These are phyloP conservation scores for Pristiophorus japonicus DNA, from an alignment of 2,113 vertebrate species.

Conservation along the genomic window DNA sequence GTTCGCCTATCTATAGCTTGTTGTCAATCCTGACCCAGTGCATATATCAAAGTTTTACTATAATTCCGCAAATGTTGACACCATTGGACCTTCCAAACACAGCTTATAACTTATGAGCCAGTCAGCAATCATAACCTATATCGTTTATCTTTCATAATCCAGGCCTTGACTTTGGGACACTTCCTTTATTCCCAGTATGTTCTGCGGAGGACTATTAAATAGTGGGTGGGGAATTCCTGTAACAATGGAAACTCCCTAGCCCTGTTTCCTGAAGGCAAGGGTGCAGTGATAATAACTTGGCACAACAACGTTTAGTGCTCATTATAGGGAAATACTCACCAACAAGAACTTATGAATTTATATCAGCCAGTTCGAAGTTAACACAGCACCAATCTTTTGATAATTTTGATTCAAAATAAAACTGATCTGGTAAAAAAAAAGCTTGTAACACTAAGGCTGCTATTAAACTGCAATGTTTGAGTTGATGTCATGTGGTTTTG, in stretches of 20 bases:
- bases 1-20: not conserved
- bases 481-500: not conserved
- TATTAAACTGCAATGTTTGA: not conserved
- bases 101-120: not conserved
- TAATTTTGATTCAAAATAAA: not conserved
- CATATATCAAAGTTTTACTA: not conserved
- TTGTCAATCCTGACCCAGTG: not conserved
- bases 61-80: not conserved
- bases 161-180: not conserved
- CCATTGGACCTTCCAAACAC: not conserved
- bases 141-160: not conserved
- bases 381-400: not conserved
- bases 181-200: constrained; percentile 15
- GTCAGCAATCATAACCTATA: not conserved
- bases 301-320: not conserved
- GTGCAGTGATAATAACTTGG: constrained; percentile 1
- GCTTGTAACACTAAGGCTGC: not conserved
- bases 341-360: not conserved
- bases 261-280: constrained; percentile 16
- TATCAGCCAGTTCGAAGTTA: not conserved
- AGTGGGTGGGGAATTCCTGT: constrained; percentile 17
- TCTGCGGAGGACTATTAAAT: not conserved
- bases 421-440: not conserved
- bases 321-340: not conserved
- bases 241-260: constrained; percentile 28